phyloP scores from a whole-genome alignment of 2,797 vertebrate species.

The Fistularia commersonii region DNA sequence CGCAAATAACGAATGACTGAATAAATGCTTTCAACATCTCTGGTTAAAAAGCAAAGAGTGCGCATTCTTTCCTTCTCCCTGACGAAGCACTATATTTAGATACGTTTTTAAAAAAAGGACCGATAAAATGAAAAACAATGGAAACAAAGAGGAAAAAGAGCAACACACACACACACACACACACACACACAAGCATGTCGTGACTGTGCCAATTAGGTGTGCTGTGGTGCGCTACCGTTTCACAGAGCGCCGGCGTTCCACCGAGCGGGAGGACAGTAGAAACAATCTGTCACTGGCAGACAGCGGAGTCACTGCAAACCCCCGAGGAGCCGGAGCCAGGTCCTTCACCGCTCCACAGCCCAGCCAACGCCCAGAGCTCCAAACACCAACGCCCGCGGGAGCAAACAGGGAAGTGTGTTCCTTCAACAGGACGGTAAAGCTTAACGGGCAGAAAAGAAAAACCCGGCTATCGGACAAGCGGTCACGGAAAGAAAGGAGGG shows the following conservation, averaged over 20 bases:
- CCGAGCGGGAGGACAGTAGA: conserved; percentile 30
- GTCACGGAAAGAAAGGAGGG: conserved; percentile 37
- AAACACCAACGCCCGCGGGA: conserved; percentile 22
- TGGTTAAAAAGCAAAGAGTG: no score
- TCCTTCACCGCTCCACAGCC: conserved; percentile 23
- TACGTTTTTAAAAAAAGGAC: background rate
- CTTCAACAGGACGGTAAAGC: conserved; percentile 35
- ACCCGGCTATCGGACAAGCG: conserved; percentile 25
- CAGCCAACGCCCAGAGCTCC: conserved; percentile 22
- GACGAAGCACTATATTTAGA: background rate
- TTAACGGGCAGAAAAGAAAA: conserved; percentile 15
- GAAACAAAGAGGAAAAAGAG: background rate
- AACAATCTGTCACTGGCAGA: conserved; percentile 38
- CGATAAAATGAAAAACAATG: background rate
- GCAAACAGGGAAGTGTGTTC: conserved; percentile 27
- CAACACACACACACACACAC: conserved; percentile 6
- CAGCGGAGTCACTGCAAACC: conserved; percentile 44
- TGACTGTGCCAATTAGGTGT: conserved; percentile 35
- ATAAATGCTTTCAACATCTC: no score
- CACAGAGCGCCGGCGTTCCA: conserved; percentile 31
- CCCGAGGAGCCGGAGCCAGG: conserved; percentile 29
- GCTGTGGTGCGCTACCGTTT: conserved; percentile 18
- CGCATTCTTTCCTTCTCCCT: conserved; percentile 8
- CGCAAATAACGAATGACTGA: no score
- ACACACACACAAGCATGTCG: conserved; percentile 20